A percentile compares a stretch with the other conserved stretches of the same genome.
These are phyloP conservation scores for Eulithis prunata DNA, from an alignment of 2,888 invertebrate genomes.

Conservation along the genomic window DNA sequence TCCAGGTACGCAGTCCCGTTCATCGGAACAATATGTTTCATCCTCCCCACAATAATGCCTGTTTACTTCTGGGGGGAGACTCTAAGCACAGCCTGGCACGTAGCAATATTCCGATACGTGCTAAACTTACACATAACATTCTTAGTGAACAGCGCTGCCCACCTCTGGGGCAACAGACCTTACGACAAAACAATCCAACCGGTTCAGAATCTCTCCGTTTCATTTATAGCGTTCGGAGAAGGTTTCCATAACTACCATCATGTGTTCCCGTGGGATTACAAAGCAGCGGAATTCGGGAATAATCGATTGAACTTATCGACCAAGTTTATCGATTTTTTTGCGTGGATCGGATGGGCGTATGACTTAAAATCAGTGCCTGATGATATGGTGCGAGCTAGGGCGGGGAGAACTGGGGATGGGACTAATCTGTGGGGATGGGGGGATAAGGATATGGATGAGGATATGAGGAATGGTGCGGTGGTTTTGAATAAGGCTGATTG, in stretches of 20 bases:
- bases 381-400: conserved; percentile 28
- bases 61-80: conserved; percentile 84
- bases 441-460: conserved; percentile 27
- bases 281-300: conserved; percentile 54
- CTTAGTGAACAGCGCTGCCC: conserved; percentile 87
- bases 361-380: conserved; percentile 42
- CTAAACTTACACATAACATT: conserved; percentile 83
- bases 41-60: conserved; percentile 81
- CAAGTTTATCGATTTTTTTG: conserved; percentile 47
- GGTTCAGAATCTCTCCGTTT: conserved; percentile 42
- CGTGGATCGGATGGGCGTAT: conserved; percentile 49
- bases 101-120: conserved; percentile 78
- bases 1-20: conserved; percentile 41
- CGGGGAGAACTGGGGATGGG: conserved; percentile 38
- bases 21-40: conserved; percentile 51
- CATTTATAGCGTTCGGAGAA: conserved; percentile 48
- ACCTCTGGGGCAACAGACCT: conserved; percentile 74
- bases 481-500: conserved; percentile 12
- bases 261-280: conserved; percentile 58
- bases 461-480: background rate
- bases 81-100: conserved; percentile 60
- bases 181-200: conserved; percentile 60
- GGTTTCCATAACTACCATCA: conserved; percentile 63
- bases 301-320: conserved; percentile 47
- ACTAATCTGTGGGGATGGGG: conserved; percentile 33